A percentile compares a stretch with the other conserved stretches of the same genome.
phyloP scores from a whole-genome alignment of 2,113 vertebrate species.

The Antigone vipio region DNA sequence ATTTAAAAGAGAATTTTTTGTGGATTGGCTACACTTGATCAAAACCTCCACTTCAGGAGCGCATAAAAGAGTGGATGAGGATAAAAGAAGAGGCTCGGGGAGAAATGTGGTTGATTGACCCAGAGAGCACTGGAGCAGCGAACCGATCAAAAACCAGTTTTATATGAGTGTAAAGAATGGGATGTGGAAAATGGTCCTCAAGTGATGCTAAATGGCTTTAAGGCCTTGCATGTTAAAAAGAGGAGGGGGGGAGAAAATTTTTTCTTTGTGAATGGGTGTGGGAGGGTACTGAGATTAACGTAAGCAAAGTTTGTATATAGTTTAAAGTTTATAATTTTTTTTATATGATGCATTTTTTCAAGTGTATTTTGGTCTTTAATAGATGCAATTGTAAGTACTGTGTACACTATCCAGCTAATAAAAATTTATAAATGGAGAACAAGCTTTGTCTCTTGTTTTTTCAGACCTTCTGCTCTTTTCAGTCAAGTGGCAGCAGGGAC shows the following conservation, averaged over 20 bases:
- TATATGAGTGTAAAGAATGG: background rate
- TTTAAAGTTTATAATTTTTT: slow-evolving; percentile 69
- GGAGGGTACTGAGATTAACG: background rate
- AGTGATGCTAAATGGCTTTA: background rate
- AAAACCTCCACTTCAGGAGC: background rate
- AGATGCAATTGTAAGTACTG: slow-evolving; percentile 79
- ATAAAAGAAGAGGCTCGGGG: background rate
- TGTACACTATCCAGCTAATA: slow-evolving; percentile 75
- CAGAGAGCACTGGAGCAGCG: background rate
- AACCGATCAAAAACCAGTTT: background rate
- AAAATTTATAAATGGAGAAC: slow-evolving; percentile 53
- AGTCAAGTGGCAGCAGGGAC: background rate
- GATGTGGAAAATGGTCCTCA: background rate
- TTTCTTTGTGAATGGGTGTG: background rate
- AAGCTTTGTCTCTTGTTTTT: background rate
- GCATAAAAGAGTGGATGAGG: background rate
- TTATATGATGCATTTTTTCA: slow-evolving; percentile 74
- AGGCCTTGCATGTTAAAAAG: slow-evolving; percentile 44
- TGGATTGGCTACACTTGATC: background rate
- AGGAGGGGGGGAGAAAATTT: background rate
- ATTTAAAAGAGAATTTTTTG: background rate
- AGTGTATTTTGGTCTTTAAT: slow-evolving; percentile 75
- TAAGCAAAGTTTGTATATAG: slow-evolving; percentile 67
- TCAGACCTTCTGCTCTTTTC: background rate
- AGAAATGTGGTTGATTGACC: background rate